Conservation (phyloP, 2,888 invertebrate species). For the Scaeva pyrastri region DNA sequence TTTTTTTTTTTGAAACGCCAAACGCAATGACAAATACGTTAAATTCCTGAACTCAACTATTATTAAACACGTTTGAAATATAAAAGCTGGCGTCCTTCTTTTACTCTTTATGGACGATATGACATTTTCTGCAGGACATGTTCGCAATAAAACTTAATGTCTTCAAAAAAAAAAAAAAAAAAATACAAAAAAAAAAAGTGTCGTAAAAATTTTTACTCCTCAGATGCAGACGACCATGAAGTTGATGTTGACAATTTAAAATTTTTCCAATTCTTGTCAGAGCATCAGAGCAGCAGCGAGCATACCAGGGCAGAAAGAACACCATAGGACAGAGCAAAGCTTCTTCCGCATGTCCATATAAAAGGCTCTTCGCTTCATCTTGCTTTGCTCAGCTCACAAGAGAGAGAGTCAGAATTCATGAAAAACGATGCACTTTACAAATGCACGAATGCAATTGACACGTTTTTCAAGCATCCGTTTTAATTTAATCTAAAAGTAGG, state of each 20-base stretch:
- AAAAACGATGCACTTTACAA: slow-evolving; percentile 32
- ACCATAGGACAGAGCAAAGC: too few species aligned
- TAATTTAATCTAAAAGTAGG: slow-evolving; percentile 55
- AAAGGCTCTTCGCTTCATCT: background rate
- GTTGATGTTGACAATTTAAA: slow-evolving; percentile 50
- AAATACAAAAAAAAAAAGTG: slow-evolving; percentile 60
- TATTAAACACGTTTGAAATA: slow-evolving; percentile 75
- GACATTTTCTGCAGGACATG: slow-evolving; percentile 75
- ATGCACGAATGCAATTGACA: slow-evolving; percentile 65
- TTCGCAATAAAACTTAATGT: slow-evolving; percentile 74
- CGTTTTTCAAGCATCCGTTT: slow-evolving; percentile 54
- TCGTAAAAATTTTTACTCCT: slow-evolving; percentile 70
- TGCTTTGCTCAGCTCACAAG: background rate
- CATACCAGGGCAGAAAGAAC: too few species aligned
- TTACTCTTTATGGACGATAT: slow-evolving; percentile 71
- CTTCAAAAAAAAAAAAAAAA: background rate
- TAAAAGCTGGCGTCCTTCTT: slow-evolving; percentile 64
- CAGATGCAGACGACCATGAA: slow-evolving; percentile 58
- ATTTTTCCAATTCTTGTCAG: slow-evolving; percentile 34
- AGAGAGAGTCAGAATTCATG: background rate
- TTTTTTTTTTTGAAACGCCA: slow-evolving; percentile 12
- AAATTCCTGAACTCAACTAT: slow-evolving; percentile 70
- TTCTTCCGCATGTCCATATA: too few species aligned
- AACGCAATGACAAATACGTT: slow-evolving; percentile 72
- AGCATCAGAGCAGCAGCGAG: background rate